Base-by-base conservation (phyloP, 2,797 vertebrate genomes). In the Xenopus petersii region DNA sequence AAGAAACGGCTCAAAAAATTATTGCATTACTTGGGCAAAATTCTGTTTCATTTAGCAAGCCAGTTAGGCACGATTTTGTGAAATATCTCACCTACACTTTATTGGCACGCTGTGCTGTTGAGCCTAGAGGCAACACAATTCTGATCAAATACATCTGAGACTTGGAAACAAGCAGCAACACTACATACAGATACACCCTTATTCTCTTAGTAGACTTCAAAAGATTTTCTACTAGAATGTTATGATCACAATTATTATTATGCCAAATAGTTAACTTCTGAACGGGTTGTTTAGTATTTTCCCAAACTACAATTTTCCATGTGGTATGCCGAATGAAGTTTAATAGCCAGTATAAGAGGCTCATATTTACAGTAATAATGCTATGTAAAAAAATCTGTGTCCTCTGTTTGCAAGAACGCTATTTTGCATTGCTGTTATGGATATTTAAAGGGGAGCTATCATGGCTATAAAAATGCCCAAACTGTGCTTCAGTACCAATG, bases 81-180 rank as follows among this genome's bases (percentile, higher is more conserved):
- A 58, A 47, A 70, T 12, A 48, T 67, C 66, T 55, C 66, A 67
- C 66, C 51, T 67, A 55, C 33, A 17, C 2, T 56, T 70, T 65
- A 62, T 21, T 64, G 67, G 74, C 61, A 36, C 16, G 12, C 12
- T 33, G 12, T 10, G 11, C 42, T 49, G 42, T 65, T 64, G 42
- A 58, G 61, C 61, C 74, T 75, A 30, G 12, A 26, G 67, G 62
- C 54, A 64, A 21, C 51, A 65, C 56, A 65, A 75, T 70, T 49
- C 61, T 65, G 74, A 75, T 75, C 21, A 70, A 59, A 70, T 70
- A 24, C 17, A 15, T 64, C 63, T 55, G 62, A 59, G 63, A 65
- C 36, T 55, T 60, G 36, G 74, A 75, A 70, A 70, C 62, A 75
- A 70, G 54, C 67, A 75, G 46, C 67, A 69, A 65, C 60, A 49